Conservation (phyloP, 2,888 invertebrate genomes). For the Drosophila anceps region DNA sequence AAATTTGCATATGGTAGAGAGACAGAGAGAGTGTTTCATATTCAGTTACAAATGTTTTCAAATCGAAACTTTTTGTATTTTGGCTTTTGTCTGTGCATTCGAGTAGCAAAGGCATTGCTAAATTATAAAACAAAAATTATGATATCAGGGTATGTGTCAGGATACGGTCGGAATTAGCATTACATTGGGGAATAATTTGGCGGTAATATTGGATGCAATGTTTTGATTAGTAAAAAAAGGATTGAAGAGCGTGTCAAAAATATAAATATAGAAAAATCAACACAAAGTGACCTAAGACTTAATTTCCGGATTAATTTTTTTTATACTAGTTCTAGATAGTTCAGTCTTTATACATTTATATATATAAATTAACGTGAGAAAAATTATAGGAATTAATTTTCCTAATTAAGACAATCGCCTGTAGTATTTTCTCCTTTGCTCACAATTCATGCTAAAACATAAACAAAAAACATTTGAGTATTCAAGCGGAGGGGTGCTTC, state of each 20-base stretch:
- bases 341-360: background rate
- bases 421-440: slow-evolving; percentile 26
- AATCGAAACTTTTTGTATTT: slow-evolving; percentile 47
- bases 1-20: slow-evolving; percentile 52
- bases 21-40: slow-evolving; percentile 15
- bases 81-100: slow-evolving; percentile 49
- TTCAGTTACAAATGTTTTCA: slow-evolving; percentile 53
- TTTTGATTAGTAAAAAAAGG: slow-evolving; percentile 37
- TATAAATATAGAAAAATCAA: slow-evolving; percentile 10
- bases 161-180: slow-evolving; percentile 43
- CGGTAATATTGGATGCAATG: slow-evolving; percentile 39
- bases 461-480: slow-evolving; percentile 48
- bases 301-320: too few relatives aligned
- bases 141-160: slow-evolving; percentile 36
- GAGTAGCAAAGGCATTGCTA: background rate
- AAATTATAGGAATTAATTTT: slow-evolving; percentile 21
- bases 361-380: slow-evolving; percentile 34
- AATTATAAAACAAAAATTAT: slow-evolving; percentile 57
- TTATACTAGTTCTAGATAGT: too few relatives aligned
- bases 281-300: slow-evolving; percentile 7
- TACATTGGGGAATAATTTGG: slow-evolving; percentile 29
- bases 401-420: slow-evolving; percentile 53
- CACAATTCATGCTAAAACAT: slow-evolving; percentile 45
- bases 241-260: slow-evolving; percentile 15
- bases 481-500: slow-evolving; percentile 28